A percentile compares a stretch with the other conserved stretches of the same genome.
Conservation (phyloP, 2,113 vertebrate species). For the Pontoporia blainvillei region DNA sequence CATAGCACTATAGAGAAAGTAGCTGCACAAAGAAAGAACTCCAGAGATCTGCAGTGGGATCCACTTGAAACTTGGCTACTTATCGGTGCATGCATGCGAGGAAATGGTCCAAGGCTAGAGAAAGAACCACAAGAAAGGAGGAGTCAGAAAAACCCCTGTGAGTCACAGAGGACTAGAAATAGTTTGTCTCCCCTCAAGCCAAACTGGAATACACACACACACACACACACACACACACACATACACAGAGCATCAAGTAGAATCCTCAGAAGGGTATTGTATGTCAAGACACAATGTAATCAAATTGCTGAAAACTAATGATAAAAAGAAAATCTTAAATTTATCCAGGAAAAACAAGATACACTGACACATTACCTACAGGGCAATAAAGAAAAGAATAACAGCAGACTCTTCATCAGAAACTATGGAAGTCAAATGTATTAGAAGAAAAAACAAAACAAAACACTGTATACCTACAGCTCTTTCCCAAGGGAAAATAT, state of each 20-base stretch:
- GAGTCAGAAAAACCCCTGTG: neutral
- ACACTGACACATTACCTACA: neutral
- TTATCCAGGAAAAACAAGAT: neutral
- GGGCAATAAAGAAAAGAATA: neutral
- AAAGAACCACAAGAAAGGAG: neutral
- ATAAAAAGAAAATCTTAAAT: conserved; percentile 31
- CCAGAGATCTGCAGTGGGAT: neutral
- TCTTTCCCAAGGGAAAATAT: neutral
- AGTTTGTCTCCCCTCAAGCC: neutral
- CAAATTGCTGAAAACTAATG: neutral
- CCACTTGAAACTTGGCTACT: neutral
- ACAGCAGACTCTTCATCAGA: neutral
- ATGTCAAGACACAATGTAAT: neutral
- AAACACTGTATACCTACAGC: neutral
- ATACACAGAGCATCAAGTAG: neutral
- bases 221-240: neutral
- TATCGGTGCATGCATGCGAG: neutral
- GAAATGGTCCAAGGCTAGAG: neutral
- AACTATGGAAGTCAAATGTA: neutral
- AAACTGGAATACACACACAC: neutral
- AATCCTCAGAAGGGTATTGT: neutral
- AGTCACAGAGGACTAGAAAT: neutral
- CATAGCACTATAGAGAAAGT: neutral
- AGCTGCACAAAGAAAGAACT: neutral
- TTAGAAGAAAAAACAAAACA: neutral